Conservation (phyloP, 2,888 invertebrate genomes). For the Choristoneura rosaceana region DNA sequence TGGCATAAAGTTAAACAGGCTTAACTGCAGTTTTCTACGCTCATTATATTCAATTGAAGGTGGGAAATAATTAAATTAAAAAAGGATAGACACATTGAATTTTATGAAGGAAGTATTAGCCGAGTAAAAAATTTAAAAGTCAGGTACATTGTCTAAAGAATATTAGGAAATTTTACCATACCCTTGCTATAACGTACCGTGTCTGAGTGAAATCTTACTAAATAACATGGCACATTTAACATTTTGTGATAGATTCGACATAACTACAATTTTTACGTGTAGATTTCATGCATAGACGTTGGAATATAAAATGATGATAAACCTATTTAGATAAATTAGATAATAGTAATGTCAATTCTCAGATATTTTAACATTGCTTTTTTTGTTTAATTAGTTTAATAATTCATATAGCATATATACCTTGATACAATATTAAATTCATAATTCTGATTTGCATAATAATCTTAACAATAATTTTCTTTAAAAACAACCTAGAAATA, state of each 20-base stretch:
- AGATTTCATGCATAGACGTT: constrained; percentile 26
- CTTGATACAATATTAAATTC: constrained; percentile 6
- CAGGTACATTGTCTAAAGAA: constrained; percentile 11
- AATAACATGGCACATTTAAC: constrained; percentile 31
- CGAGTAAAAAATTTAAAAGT: not conserved
- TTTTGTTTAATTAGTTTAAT: constrained; percentile 14
- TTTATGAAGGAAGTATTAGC: not conserved
- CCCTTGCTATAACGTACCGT: not conserved
- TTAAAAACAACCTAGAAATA: constrained; percentile 15
- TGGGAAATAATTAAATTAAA: not conserved
- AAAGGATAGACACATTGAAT: not conserved
- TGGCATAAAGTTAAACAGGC: constrained; percentile 1
- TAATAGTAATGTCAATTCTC: constrained; percentile 26
- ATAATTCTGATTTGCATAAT: constrained; percentile 20
- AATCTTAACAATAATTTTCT: not conserved
- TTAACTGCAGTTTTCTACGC: not conserved
- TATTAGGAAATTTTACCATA: not conserved
- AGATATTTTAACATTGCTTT: constrained; percentile 22
- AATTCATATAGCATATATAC: constrained; percentile 18
- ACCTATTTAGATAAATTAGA: constrained; percentile 25
- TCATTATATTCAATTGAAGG: not conserved
- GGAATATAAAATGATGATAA: constrained; percentile 15
- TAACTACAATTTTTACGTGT: not conserved
- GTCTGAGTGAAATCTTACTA: constrained; percentile 13
- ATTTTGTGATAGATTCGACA: not conserved